Conservation (phyloP, 2,888 invertebrate genomes). For the Sinelater perroti region DNA sequence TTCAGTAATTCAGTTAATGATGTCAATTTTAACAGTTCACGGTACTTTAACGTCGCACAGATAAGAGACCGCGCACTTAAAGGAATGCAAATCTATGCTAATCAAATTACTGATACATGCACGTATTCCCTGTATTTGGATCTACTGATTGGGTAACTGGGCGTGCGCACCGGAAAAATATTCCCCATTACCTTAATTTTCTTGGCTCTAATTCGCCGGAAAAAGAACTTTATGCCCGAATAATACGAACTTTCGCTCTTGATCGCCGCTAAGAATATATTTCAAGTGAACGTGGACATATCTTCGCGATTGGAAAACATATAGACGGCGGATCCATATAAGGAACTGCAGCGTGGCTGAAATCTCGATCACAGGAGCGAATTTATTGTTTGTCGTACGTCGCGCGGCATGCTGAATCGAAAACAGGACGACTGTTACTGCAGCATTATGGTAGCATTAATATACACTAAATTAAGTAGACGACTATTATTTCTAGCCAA, state of each 20-base stretch:
- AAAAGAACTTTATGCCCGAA: no score
- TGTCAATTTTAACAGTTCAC: no score
- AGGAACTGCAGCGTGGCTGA: constrained; percentile 14
- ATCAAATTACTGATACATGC: constrained; percentile 4
- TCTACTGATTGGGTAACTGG: not conserved
- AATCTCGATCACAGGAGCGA: constrained; percentile 16
- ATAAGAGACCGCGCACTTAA: no score
- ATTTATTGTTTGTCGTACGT: constrained; percentile 9
- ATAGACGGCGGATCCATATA: constrained; percentile 20
- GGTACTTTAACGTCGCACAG: no score
- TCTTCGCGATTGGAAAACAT: constrained; percentile 18
- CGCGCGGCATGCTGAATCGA: no score
- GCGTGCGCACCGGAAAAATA: not conserved
- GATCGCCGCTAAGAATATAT: constrained; percentile 5
- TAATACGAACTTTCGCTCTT: constrained; percentile 15
- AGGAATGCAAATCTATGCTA: constrained; percentile 15
- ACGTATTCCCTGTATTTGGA: not conserved
- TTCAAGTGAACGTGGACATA: constrained; percentile 20
- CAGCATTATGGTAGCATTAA: no score
- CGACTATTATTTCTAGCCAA: no score
- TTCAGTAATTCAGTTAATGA: no score
- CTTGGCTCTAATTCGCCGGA: no score
- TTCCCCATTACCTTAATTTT: no score
- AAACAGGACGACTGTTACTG: no score
- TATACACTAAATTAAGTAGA: no score